Base-by-base conservation (phyloP, 2,797 vertebrate genomes). In the Amphiprion clarkii region DNA sequence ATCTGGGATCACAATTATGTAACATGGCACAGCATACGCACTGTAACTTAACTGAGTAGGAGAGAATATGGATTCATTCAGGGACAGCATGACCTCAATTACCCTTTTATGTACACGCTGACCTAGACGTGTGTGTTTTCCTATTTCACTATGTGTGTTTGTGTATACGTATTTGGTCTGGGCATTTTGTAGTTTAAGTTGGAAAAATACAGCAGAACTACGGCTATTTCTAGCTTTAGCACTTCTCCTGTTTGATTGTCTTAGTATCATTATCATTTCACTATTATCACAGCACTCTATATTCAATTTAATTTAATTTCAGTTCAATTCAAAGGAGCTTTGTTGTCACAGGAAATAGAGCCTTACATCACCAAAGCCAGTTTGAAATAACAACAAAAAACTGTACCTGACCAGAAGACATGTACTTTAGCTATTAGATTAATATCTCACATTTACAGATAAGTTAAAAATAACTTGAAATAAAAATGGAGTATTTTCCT, bases 81-180 rank as follows among this genome's bases (percentile, higher is more conserved):
- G 55, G 52, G 67, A 52, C 25, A 46, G 19, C 25, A 2, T 60
- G 69, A 75, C 76, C 75, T 81, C 75, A 81, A 76, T 88, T 81
- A 84, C 19, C 73, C 76, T 67, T 64, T 10, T 25, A 25, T 27
- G 16, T 55, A 27, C 19, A 49, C 62, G 31, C 21, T 85, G 81
- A 69, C 62, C 55, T 44, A 4, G 40, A 40, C 63, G 51, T 68
- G 21, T 68, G 17, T 40, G 2, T 60, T 1, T 12, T 39, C 8
- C 36, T 74, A 36, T 67, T 74, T 44, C 19, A 29, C 11, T 8
- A 8, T 19, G 6, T 59, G 17, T 53, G 36, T 53, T 49, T 67
- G 44, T 71, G 3, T 12, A 56, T 31, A n/a, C 4, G 39, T 31
- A 19, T 48, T 52, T 64, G 70, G 44, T 59, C n/a, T 70, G 21